Evolutionary conservation across 2,797 vertebrate genomes (phyloP).

Genomic region (Huso huso): DNA sequence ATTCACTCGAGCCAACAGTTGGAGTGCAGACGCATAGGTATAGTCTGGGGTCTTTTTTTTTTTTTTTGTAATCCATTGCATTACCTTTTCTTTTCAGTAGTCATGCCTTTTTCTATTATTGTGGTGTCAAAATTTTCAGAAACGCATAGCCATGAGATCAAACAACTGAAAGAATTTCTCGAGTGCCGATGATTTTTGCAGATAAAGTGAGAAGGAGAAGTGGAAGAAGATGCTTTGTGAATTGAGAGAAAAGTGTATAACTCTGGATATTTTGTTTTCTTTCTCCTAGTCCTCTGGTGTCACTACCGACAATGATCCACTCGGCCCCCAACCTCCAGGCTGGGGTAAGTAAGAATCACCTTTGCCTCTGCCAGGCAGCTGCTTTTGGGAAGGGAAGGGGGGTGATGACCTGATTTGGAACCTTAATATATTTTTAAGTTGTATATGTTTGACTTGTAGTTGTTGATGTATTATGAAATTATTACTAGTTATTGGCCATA

Average conservation of each 20-base stretch:
- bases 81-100: background rate
- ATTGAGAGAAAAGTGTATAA: slow-evolving; percentile 36
- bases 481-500: too few relatives aligned
- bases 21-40: slow-evolving; percentile 39
- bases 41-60: slow-evolving; percentile 9
- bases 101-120: background rate
- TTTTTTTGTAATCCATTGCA: background rate
- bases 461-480: too few relatives aligned
- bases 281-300: slow-evolving; percentile 74
- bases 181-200: background rate
- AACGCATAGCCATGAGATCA: background rate
- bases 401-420: too few relatives aligned
- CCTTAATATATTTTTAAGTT: too few relatives aligned
- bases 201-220: background rate
- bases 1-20: slow-evolving; percentile 34
- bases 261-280: slow-evolving; percentile 48
- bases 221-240: background rate
- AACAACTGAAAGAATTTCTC: background rate
- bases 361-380: too few relatives aligned
- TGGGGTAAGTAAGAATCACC: slow-evolving; percentile 79
- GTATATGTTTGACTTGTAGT: too few relatives aligned
- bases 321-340: slow-evolving; percentile 84
- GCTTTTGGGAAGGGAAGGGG: too few relatives aligned
- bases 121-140: slow-evolving; percentile 7
- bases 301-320: slow-evolving; percentile 84